phyloP scores from a whole-genome alignment of 2,888 invertebrate species.

The Apomyelois bistriatella region DNA sequence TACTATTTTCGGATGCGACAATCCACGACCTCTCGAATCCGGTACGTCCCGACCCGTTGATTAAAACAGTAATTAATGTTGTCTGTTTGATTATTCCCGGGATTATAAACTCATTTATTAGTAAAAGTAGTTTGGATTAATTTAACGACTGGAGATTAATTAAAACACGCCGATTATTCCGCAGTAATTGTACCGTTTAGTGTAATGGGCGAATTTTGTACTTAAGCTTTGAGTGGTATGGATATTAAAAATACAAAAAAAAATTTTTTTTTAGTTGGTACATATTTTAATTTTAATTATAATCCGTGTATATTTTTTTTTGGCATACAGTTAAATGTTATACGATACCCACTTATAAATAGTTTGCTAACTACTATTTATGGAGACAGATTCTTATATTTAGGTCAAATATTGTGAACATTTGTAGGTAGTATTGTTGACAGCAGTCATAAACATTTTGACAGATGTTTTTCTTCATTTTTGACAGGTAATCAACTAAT shows the following conservation, averaged over 20 bases:
- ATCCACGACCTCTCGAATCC: constrained; percentile 52
- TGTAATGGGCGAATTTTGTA: constrained; percentile 3
- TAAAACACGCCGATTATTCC: constrained; percentile 18
- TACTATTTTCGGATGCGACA: constrained; percentile 69
- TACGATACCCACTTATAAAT: background rate
- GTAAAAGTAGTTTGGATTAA: constrained; percentile 28
- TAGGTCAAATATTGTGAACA: background rate
- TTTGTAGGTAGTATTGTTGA: constrained; percentile 7
- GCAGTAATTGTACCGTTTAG: constrained; percentile 11
- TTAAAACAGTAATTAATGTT: constrained; percentile 42
- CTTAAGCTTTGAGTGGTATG: background rate
- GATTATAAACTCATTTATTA: constrained; percentile 29
- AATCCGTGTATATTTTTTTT: too few relatives aligned
- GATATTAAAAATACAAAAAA: background rate
- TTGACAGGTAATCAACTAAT: constrained; percentile 14
- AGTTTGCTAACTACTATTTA: too few relatives aligned
- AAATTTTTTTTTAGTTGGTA: background rate
- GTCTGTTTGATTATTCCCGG: constrained; percentile 29
- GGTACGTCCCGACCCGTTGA: constrained; percentile 34
- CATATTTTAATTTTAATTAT: too few relatives aligned
- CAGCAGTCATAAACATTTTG: constrained; percentile 13
- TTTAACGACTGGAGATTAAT: constrained; percentile 27
- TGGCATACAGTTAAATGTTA: background rate
- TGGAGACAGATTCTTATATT: too few relatives aligned
- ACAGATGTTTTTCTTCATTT: constrained; percentile 11